Base-by-base conservation (phyloP, 2,888 invertebrate species). In the Pachymerium ferrugineum region DNA sequence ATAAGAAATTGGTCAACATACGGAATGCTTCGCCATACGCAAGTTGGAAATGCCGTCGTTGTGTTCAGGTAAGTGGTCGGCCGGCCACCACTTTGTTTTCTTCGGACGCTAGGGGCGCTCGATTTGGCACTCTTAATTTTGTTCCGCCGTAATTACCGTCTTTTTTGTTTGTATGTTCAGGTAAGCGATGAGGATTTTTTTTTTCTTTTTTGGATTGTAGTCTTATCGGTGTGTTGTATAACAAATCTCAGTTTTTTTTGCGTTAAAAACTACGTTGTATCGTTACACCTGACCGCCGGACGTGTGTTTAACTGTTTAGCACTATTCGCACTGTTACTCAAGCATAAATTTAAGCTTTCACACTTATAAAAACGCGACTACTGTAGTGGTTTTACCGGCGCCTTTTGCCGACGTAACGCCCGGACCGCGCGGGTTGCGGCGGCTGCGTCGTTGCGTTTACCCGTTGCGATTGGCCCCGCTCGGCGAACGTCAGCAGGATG, bases 31-130 rank as follows among this genome's bases (percentile, higher is more conserved):
- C 54, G 54, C 54, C 25, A 54, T 54, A 22, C 54, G 54, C 54
- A 22, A n/a, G n/a, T n/a, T 22, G 25, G 54, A 54, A 54, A 54
- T 54, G 54, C 54, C 54, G 54, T 25, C 54, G 54, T n/a, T n/a
- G n/a, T 54, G 54, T 54, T 54, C 54, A 54, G 54, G 54, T 54
- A 54, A 54, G 54, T 54, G 54, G 25, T 54, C 54, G 54, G 28
- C 54, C 54, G 25, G 54, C 54, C 25, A 54, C 54, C 25, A 54
- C 54, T 54, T 54, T 54, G 25, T 22, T 54, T 54, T 54, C 25
- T 14, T 54, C 54, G 54, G 54, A 54, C 54, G 28, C 25, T 54
- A 28, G 54, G 54, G 54, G 54, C 54, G 54, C 54, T 54, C 25
- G 28, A 25, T 54, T 54, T 54, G 10, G 28, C 54, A 54, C 54